Conservation (phyloP, 1,140 invertebrate species). For the Harpegnathos saltator region DNA sequence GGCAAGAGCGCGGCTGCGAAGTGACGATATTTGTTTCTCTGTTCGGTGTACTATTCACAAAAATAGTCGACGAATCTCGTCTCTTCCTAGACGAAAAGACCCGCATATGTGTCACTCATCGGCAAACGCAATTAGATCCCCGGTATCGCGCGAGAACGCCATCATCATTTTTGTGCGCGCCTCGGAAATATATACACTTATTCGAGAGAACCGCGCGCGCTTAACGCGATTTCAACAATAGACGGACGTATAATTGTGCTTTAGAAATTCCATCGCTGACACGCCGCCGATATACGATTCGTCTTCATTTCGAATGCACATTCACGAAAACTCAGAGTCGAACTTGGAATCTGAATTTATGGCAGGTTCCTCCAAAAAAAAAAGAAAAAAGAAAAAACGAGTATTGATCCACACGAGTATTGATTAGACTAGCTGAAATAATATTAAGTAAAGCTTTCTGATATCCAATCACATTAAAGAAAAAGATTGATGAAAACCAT, state of each 20-base stretch:
- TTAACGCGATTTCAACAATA: slow-evolving; percentile 4
- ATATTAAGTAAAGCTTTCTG: too few species aligned
- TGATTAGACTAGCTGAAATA: too few species aligned
- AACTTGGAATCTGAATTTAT: background rate
- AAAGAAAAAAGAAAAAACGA: too few species aligned
- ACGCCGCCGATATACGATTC: background rate
- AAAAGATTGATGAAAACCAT: too few species aligned
- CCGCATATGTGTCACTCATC: background rate
- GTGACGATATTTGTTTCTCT: slow-evolving; percentile 23
- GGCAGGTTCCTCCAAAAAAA: background rate
- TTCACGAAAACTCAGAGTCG: background rate
- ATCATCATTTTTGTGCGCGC: background rate
- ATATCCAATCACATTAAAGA: too few species aligned
- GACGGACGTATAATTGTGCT: slow-evolving; percentile 22
- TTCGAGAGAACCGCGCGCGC: background rate
- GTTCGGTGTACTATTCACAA: slow-evolving; percentile 32
- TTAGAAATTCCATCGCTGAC: background rate
- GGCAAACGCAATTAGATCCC: background rate
- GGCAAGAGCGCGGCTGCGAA: slow-evolving; percentile 52
- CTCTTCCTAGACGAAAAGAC: background rate
- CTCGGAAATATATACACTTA: slow-evolving; percentile 29
- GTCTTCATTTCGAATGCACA: background rate
- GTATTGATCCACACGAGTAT: too few species aligned
- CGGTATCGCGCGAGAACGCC: slow-evolving; percentile 21
- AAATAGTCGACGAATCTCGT: slow-evolving; percentile 1